Evolutionary conservation across 2,888 invertebrate genomes (phyloP), one percentile per base, ranked within the genome.

Genomic region (Andricus curvator): DNA sequence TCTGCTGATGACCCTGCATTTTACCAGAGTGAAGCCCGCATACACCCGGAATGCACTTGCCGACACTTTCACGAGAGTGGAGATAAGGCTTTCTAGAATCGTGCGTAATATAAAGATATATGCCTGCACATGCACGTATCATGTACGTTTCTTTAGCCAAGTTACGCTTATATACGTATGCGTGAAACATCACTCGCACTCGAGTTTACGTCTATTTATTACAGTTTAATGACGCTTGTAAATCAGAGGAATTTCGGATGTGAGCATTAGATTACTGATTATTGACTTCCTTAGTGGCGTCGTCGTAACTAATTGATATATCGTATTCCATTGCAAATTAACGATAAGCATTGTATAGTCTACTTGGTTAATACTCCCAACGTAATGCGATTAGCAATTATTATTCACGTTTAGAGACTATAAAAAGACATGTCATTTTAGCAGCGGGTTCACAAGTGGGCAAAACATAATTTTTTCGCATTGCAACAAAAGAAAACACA

Each of bases 1-100:
- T 25, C 20, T 33, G 8, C 15, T 9, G 29, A 29, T 65, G 37
- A 17, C 33, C 33, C 64, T 65, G 20, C 29, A 65, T 29, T 65
- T 65, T 37, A 6, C 8, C 17, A 65, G 65, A 65, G 17, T 4
- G 65, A 20, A 33, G 65, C 20, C 37, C 20, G 33, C 66, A 66
- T 20, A 33, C 37, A 66, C 8, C 15, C n/a, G 66, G 33, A 33
- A 37, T 66, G 66, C 17, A 29, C 33, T 66, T 66, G 37, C 20
- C 33, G 66, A 33, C 37, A 66, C 37, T 66, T 66, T 66, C 66
- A 66, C 33, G n/a, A 37, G 37, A 66, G 20, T 66, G 20, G 20
- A 37, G 9, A 11, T 66, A 37, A 66, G 37, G 37, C 66, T 66
- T 66, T 66, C 66, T 66, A 66, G 37, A 66, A 66, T 66, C 66